A percentile compares a stretch with the other conserved stretches of the same genome.
These are phyloP conservation scores for Dendrolimus houi DNA, from an alignment of 2,888 invertebrate genomes.

Conservation along the genomic window DNA sequence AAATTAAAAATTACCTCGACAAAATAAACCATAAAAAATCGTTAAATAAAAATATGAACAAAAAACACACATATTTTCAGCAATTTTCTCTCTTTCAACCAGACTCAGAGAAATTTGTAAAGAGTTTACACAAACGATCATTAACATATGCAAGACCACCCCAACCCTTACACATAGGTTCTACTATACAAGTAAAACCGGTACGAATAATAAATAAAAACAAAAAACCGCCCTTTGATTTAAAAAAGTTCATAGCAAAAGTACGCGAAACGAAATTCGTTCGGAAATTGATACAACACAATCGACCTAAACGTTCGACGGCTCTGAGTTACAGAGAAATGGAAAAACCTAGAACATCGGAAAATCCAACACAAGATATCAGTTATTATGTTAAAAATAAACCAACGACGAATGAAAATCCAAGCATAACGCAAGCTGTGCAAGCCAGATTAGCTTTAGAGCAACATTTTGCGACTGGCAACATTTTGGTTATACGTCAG, in stretches of 20 bases:
- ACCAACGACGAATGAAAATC: conserved; percentile 25
- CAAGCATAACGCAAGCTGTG: conserved; percentile 27
- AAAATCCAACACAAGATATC: conserved; percentile 38
- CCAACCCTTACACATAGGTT: neutral
- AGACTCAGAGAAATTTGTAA: neutral
- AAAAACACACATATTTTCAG: conserved; percentile 7
- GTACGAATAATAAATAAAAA: neutral
- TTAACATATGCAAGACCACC: neutral
- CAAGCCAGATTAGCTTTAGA: conserved; percentile 31
- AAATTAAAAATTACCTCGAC: conserved; percentile 22
- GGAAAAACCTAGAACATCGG: conserved; percentile 24
- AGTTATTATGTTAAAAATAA: conserved; percentile 49
- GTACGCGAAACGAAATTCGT: neutral
- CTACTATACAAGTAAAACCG: neutral
- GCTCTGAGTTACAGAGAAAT: conserved; percentile 16
- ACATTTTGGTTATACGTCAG: conserved; percentile 34
- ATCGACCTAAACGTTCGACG: neutral
- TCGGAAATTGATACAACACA: neutral
- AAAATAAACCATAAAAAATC: conserved; percentile 17
- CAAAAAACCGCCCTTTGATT: neutral
- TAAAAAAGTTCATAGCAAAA: neutral
- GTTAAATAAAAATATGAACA: conserved; percentile 12
- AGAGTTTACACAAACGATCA: neutral
- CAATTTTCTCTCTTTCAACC: neutral
- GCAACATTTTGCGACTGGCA: conserved; percentile 33